These are phyloP conservation scores for Ahaetulla prasina DNA, from an alignment of 2,113 vertebrate genomes.

Conservation along the genomic window DNA sequence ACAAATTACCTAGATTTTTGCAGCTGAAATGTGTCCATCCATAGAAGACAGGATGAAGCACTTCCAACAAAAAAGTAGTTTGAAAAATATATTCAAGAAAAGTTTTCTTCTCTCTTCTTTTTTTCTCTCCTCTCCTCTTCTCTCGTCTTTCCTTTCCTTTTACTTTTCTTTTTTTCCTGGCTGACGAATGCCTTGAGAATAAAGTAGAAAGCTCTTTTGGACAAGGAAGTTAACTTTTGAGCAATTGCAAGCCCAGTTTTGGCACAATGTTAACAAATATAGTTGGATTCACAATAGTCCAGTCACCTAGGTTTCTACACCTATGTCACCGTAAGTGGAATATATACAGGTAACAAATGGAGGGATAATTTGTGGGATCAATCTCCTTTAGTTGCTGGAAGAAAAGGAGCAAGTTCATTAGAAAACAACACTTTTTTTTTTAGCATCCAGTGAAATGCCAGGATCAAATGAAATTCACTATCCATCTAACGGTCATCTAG, in stretches of 20 bases:
- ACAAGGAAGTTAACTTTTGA: background rate
- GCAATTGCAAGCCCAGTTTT: background rate
- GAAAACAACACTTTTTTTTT: background rate
- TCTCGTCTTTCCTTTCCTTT: too few species aligned
- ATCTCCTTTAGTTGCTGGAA: background rate
- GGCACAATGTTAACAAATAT: background rate
- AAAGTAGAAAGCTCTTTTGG: background rate
- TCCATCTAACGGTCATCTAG: background rate
- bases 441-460: background rate
- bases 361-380: background rate
- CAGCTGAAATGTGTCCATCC: background rate
- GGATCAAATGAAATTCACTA: background rate
- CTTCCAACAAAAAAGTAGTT: background rate
- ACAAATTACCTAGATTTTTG: background rate
- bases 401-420: background rate
- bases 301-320: background rate
- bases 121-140: too few species aligned
- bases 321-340: background rate
- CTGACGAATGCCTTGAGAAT: background rate
- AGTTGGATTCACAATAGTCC: background rate
- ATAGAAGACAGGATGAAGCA: background rate
- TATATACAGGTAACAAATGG: background rate
- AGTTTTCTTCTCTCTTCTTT: background rate
- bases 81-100: background rate
- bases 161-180: too few species aligned